phyloP scores from a whole-genome alignment of 23 tunicate genomes.

The Corella eumyota region DNA sequence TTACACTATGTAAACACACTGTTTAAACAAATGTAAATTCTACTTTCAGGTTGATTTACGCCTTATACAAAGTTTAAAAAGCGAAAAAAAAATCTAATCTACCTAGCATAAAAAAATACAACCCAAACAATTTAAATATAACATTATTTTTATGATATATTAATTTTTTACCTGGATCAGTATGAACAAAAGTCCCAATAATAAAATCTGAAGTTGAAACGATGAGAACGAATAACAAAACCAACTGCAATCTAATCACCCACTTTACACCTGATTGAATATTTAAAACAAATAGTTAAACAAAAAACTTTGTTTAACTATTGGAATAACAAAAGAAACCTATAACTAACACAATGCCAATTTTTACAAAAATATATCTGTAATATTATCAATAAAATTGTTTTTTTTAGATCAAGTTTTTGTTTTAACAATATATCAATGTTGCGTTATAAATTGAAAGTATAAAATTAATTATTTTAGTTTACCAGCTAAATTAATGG shows the following conservation, averaged over 20 bases:
- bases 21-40: too few relatives aligned
- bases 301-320: too few relatives aligned
- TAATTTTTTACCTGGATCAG: conserved; percentile 62
- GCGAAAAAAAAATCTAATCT: too few relatives aligned
- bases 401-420: background rate
- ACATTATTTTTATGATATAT: too few relatives aligned
- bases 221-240: conserved; percentile 52
- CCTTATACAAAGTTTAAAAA: too few relatives aligned
- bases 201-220: conserved; percentile 79
- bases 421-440: background rate
- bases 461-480: conserved; percentile 1
- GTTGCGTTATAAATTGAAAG: background rate
- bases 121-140: too few relatives aligned
- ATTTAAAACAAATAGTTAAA: too few relatives aligned
- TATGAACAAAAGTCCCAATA: conserved; percentile 77
- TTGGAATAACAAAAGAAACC: background rate
- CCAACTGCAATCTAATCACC: conserved; percentile 85
- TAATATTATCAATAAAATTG: background rate
- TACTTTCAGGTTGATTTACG: too few relatives aligned
- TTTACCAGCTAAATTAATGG: conserved; percentile 82
- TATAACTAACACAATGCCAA: background rate
- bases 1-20: too few relatives aligned
- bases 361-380: too few relatives aligned
- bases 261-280: conserved; percentile 88
- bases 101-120: too few relatives aligned